Evolutionary conservation across 1,140 invertebrate genomes (phyloP).

Genomic region (Ostrea edulis): DNA sequence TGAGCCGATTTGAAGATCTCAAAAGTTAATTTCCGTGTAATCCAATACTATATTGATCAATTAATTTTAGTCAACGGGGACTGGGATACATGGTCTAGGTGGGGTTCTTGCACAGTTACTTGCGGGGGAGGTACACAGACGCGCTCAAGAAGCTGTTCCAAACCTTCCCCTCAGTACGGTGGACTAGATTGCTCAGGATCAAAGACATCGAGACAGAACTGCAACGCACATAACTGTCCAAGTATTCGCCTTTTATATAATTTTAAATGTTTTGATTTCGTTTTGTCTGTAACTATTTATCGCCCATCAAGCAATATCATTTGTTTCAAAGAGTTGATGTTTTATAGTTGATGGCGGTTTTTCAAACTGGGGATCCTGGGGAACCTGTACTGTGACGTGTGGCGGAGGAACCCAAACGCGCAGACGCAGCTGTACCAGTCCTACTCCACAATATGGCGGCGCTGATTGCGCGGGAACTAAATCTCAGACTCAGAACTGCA

Average conservation of each 20-base stretch:
- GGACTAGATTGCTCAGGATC: constrained; percentile 61
- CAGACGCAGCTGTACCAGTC: constrained; percentile 83
- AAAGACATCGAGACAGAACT: background rate
- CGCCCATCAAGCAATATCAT: background rate
- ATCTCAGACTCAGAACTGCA: constrained; percentile 56
- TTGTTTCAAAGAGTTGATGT: background rate
- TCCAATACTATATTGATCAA: background rate
- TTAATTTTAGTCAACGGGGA: constrained; percentile 58
- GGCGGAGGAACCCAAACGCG: constrained; percentile 82
- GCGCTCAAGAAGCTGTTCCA: constrained; percentile 58
- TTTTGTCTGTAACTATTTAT: background rate
- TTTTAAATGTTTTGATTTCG: background rate
- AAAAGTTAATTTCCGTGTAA: background rate
- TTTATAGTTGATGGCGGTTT: constrained; percentile 63
- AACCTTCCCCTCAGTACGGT: constrained; percentile 61
- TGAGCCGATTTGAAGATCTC: background rate
- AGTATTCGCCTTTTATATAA: constrained; percentile 22
- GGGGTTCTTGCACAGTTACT: constrained; percentile 60
- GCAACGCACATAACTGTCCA: constrained; percentile 5
- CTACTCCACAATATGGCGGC: constrained; percentile 72
- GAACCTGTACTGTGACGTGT: constrained; percentile 64
- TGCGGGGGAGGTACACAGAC: constrained; percentile 63
- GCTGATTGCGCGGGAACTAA: constrained; percentile 60
- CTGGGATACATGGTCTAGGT: constrained; percentile 66
- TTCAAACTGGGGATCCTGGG: constrained; percentile 66